Conservation (phyloP, 2,797 vertebrate species). For the Scomberomorus guttatus region DNA sequence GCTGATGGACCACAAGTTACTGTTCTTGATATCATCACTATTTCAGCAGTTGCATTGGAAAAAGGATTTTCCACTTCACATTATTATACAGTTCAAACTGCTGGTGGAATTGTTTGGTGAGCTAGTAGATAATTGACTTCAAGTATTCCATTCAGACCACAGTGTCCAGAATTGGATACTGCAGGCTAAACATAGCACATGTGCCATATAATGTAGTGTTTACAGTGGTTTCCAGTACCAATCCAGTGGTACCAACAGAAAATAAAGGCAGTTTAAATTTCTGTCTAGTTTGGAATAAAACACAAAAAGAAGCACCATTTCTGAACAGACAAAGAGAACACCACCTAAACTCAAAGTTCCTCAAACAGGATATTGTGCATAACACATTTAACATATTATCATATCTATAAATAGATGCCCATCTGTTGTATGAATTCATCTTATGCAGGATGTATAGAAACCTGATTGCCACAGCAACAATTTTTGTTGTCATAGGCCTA, state of each 20-base stretch:
- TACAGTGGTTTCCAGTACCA: background rate
- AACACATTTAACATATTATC: slow-evolving; percentile 8
- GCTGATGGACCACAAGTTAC: background rate
- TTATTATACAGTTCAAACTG: background rate
- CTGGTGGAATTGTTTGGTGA: background rate
- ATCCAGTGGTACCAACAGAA: background rate
- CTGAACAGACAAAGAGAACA: background rate
- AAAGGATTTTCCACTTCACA: slow-evolving; percentile 2
- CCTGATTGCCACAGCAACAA: slow-evolving; percentile 59
- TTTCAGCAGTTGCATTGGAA: background rate
- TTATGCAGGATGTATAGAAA: slow-evolving; percentile 35
- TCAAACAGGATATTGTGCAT: slow-evolving; percentile 8
- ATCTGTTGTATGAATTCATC: slow-evolving; percentile 41
- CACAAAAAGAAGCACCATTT: background rate
- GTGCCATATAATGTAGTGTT: background rate
- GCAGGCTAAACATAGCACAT: slow-evolving; percentile 9
- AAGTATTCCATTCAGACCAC: slow-evolving; percentile 12
- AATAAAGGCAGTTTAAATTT: background rate
- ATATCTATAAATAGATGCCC: slow-evolving; percentile 42
- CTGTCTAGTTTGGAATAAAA: background rate
- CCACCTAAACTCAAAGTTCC: background rate
- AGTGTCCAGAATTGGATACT: background rate
- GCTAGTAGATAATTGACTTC: background rate
- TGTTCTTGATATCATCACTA: background rate
- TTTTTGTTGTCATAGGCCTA: slow-evolving; percentile 29